Evolutionary conservation across 37 sponge, comb jelly and placozoan species (phyloP).

Genomic region (Chondrilla cf. caribensis): DNA sequence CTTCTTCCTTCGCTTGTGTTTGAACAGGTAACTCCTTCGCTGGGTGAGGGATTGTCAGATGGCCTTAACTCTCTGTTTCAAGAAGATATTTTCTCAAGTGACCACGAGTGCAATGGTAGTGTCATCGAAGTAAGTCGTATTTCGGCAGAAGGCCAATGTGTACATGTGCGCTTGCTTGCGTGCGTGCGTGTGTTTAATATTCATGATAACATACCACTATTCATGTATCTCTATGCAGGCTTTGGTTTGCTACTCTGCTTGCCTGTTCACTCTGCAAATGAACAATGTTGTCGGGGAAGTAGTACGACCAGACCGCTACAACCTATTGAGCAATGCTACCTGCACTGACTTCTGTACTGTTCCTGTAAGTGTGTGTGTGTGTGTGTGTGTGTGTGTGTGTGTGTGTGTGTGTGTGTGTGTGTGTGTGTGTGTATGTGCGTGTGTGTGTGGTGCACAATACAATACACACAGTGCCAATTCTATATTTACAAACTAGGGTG

Average conservation of each 20-base stretch:
- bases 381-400: background rate
- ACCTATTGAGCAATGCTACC: background rate
- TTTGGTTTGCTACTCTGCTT: constrained; percentile 22
- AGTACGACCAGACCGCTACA: background rate
- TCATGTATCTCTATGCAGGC: background rate
- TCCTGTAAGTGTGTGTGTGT: background rate
- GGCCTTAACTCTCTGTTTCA: too few relatives aligned
- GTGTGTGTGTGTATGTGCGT: too few relatives aligned
- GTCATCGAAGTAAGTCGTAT: too few relatives aligned
- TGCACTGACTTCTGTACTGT: background rate
- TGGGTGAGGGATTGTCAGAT: too few relatives aligned
- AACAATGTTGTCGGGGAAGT: background rate
- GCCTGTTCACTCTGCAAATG: background rate
- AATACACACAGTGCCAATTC: background rate
- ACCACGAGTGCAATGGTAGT: too few relatives aligned
- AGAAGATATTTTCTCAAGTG: too few relatives aligned
- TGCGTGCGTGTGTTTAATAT: background rate
- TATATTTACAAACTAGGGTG: background rate
- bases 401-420: background rate
- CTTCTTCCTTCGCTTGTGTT: background rate
- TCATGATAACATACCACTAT: background rate
- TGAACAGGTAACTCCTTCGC: too few relatives aligned
- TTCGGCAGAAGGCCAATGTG: too few relatives aligned
- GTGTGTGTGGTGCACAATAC: background rate
- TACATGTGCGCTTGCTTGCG: too few relatives aligned